These are phyloP conservation scores for honey bee (Apis mellifera) DNA, from an alignment of 1,140 invertebrate genomes.

Conservation along the genomic window Amel_HAv3.1 CM009935.2:8927001-8927500, in stretches of 20 bases:
- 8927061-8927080: not conserved
- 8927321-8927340: not conserved
- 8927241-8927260: slow-evolving; percentile 23
- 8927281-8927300: slow-evolving; percentile 72
- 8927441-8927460: no score
- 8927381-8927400: no score
- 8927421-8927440: no score
- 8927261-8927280: slow-evolving; percentile 55
- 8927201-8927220: slow-evolving; percentile 12
- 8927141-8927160: slow-evolving; percentile 52
- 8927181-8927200: slow-evolving; percentile 14
- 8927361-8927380: no score
- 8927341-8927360: slow-evolving; percentile 23
- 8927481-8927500: no score
- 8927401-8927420: no score
- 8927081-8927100: not conserved
- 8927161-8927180: slow-evolving; percentile 68
- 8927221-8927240: slow-evolving; percentile 2
- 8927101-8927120: not conserved
- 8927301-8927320: slow-evolving; percentile 38
- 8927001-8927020: slow-evolving; percentile 47
- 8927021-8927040: not conserved
- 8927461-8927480: no score
- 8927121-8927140: slow-evolving; percentile 41
- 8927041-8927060: not conserved